Conservation (phyloP, 64 coral and sea anemone genomes). For the Actinia tenebrosa region DNA sequence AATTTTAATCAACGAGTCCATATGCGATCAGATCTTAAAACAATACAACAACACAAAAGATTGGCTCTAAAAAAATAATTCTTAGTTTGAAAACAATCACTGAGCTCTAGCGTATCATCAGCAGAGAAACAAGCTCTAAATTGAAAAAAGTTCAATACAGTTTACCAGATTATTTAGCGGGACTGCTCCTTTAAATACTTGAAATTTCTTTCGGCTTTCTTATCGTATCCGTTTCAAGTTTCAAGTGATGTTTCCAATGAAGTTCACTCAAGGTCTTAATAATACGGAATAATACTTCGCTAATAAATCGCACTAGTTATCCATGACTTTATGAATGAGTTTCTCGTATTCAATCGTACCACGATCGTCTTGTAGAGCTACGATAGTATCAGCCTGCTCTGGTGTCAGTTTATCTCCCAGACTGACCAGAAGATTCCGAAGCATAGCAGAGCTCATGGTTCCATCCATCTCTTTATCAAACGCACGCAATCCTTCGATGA, state of each 20-base stretch:
- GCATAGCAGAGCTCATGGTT: slow-evolving; percentile 40
- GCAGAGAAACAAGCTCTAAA: background rate
- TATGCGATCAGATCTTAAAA: background rate
- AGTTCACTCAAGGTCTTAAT: background rate
- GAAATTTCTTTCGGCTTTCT: background rate
- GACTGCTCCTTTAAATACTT: slow-evolving; percentile 19
- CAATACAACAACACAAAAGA: background rate
- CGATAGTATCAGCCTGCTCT: slow-evolving; percentile 34
- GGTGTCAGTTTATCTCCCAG: slow-evolving; percentile 48
- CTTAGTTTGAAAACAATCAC: background rate
- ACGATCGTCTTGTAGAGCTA: slow-evolving; percentile 28
- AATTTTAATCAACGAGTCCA: background rate
- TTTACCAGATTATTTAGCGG: background rate
- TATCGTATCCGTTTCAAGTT: background rate
- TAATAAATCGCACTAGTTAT: background rate
- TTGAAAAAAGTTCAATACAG: background rate
- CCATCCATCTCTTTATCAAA: slow-evolving; percentile 51
- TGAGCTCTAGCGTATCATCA: background rate
- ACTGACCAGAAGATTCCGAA: slow-evolving; percentile 32
- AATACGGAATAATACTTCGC: background rate
- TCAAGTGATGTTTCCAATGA: background rate
- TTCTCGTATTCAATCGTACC: slow-evolving; percentile 53
- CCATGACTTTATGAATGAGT: slow-evolving; percentile 45
- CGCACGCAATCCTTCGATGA: slow-evolving; percentile 34
- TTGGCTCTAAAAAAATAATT: background rate